These are phyloP conservation scores for Nematolebias whitei DNA, from an alignment of 2,113 vertebrate genomes.

Conservation along the genomic window DNA sequence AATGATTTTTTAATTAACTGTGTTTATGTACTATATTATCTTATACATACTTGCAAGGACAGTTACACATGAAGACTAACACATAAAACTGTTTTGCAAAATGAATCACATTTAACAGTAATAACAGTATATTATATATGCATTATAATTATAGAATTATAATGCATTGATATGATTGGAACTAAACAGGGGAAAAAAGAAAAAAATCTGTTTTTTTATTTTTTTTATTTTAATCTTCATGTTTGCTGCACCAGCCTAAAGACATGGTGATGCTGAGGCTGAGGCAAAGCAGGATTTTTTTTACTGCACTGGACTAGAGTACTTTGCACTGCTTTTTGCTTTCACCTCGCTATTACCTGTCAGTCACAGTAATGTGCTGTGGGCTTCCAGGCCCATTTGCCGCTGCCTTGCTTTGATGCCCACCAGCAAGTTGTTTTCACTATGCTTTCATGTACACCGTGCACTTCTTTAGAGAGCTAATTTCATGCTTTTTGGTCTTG, in stretches of 20 bases:
- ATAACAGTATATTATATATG: no score
- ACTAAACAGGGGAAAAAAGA: neutral
- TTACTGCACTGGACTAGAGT: constrained; percentile 23
- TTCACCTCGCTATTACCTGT: constrained; percentile 59
- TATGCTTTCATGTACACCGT: constrained; percentile 32
- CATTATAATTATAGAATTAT: neutral
- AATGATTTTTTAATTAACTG: no score
- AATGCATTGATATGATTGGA: neutral
- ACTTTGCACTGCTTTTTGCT: constrained; percentile 43
- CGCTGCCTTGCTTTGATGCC: constrained; percentile 62
- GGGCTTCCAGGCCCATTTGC: constrained; percentile 65
- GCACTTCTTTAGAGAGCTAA: constrained; percentile 56
- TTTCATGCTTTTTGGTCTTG: constrained; percentile 77
- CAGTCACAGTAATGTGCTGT: constrained; percentile 65
- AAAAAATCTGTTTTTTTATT: neutral
- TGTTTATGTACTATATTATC: no score
- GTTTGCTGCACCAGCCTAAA: constrained; percentile 13
- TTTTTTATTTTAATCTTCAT: neutral
- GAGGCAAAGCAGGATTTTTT: constrained; percentile 31
- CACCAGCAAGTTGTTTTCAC: constrained; percentile 51
- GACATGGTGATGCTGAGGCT: constrained; percentile 37
- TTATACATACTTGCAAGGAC: no score
- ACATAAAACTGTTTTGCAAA: neutral
- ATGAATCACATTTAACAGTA: neutral
- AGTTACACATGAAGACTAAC: neutral